Conservation (phyloP, 2,113 vertebrate genomes). For the Raja brachyura region DNA sequence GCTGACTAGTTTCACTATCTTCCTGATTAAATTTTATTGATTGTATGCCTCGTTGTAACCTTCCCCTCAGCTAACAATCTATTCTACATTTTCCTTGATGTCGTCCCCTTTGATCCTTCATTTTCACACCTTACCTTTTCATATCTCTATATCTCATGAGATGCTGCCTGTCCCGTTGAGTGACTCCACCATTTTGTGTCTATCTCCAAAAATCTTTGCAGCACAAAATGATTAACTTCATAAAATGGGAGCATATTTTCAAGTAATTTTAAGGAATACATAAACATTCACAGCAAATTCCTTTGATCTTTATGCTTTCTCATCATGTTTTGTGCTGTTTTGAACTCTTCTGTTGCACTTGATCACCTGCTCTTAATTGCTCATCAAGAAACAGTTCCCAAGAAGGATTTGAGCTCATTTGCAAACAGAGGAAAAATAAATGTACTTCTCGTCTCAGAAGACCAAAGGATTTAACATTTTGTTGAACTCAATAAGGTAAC, state of each 20-base stretch:
- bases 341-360: background rate
- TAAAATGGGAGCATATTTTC: background rate
- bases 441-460: background rate
- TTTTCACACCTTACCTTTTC: no score
- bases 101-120: no score
- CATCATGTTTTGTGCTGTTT: background rate
- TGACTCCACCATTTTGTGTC: no score
- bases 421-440: background rate
- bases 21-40: no score
- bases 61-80: no score
- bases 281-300: background rate
- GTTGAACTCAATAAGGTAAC: background rate
- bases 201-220: background rate
- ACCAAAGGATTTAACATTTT: background rate
- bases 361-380: background rate
- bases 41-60: no score
- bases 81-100: no score
- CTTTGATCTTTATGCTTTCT: background rate
- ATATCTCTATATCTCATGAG: no score
- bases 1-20: no score
- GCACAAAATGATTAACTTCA: background rate
- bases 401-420: background rate
- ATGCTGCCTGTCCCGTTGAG: no score
- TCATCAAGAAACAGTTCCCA: background rate
- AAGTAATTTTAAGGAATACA: background rate